Evolutionary conservation across 2,113 vertebrate genomes (phyloP).

Genomic region (Collichthys lucidus): DNA sequence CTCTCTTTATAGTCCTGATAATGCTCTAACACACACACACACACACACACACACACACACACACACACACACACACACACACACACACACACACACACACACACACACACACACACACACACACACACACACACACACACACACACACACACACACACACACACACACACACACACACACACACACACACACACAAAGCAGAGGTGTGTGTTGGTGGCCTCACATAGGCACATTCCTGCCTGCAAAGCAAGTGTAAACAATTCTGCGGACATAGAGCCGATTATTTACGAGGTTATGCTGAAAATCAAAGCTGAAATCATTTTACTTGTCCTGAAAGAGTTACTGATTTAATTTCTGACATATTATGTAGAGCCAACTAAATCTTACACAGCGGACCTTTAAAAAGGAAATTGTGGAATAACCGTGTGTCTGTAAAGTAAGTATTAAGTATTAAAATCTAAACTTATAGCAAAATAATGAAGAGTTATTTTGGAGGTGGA

Average conservation of each 20-base stretch:
- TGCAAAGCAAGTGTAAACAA: background rate
- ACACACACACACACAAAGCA: constrained; percentile 28
- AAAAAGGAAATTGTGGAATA: no score
- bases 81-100: constrained; percentile 31
- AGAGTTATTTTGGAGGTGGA: no score
- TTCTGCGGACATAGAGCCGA: background rate
- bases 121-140: constrained; percentile 31
- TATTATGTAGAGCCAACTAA: no score
- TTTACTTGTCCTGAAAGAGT: background rate
- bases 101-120: constrained; percentile 35
- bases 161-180: constrained; percentile 32
- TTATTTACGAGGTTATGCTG: background rate
- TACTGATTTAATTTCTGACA: no score
- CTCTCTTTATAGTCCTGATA: constrained; percentile 55
- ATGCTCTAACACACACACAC: constrained; percentile 40
- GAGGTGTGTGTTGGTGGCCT: constrained; percentile 17
- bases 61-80: constrained; percentile 35
- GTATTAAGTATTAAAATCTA: no score
- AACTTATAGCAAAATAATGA: no score
- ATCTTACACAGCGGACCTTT: no score
- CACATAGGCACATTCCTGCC: background rate
- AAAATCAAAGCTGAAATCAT: background rate
- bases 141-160: constrained; percentile 35
- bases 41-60: constrained; percentile 31
- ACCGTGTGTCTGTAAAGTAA: no score